A percentile compares a stretch with the other conserved stretches of the same genome.
Conservation (phyloP, 2,888 invertebrate species). For the Trichopria drosophilae region DNA sequence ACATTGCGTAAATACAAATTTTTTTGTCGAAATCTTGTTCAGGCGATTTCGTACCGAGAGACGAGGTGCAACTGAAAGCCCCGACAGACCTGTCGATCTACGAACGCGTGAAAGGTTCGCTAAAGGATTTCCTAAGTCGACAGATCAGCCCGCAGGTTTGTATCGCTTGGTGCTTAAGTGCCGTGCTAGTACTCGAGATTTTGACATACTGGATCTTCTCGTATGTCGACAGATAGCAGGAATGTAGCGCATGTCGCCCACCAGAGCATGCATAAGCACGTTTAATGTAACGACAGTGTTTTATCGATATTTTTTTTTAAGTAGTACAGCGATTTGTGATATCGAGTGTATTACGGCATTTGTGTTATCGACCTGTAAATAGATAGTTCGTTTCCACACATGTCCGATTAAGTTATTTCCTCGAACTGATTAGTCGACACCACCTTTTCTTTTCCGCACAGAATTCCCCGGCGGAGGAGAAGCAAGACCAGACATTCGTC, state of each 20-base stretch:
- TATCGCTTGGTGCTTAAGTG: slow-evolving; percentile 45
- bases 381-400: too few species aligned
- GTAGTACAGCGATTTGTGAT: too few species aligned
- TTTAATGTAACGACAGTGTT: too few species aligned
- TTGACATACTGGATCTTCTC: slow-evolving; percentile 39
- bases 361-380: too few species aligned
- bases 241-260: too few species aligned
- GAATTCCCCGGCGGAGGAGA: not conserved
- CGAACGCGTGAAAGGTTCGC: slow-evolving; percentile 51
- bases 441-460: slow-evolving; percentile 34
- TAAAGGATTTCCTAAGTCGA: slow-evolving; percentile 50
- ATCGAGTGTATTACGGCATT: too few species aligned
- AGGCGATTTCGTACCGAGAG: slow-evolving; percentile 36
- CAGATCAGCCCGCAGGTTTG: slow-evolving; percentile 51
- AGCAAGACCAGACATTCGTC: slow-evolving; percentile 26
- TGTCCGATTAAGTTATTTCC: too few species aligned
- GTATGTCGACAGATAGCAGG: slow-evolving; percentile 33
- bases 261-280: too few species aligned
- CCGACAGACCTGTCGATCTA: slow-evolving; percentile 53
- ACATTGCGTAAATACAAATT: too few species aligned
- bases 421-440: too few species aligned
- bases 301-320: too few species aligned
- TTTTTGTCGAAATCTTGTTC: not conserved
- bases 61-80: slow-evolving; percentile 51
- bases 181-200: slow-evolving; percentile 41